Percentiles rank a stretch among this genome's conserved stretches.
These are phyloP conservation scores for Drosophila punjabiensis DNA, from an alignment of 1,140 invertebrate species.

Conservation along the genomic window DNA sequence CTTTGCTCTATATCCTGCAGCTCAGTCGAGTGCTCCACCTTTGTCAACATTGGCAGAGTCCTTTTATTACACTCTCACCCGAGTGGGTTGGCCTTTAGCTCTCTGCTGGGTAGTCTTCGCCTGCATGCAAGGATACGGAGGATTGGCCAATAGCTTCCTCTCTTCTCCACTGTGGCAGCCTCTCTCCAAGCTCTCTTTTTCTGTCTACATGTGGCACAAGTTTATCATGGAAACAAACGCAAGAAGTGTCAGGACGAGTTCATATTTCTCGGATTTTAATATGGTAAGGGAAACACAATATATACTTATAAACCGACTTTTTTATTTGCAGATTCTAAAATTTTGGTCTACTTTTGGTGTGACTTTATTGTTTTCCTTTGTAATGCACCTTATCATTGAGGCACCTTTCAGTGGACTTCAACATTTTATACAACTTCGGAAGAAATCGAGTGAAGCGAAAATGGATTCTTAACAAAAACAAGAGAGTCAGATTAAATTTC, in stretches of 20 bases:
- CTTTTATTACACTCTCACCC: conserved; percentile 76
- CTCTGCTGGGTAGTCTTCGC: conserved; percentile 87
- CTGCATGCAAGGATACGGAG: conserved; percentile 87
- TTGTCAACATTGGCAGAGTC: conserved; percentile 85
- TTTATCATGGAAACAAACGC: conserved; percentile 49
- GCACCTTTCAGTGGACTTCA: conserved; percentile 30
- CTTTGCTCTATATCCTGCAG: conserved; percentile 69
- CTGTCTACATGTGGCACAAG: conserved; percentile 86
- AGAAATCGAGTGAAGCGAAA: neutral
- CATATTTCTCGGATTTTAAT: conserved; percentile 36
- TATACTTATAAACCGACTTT: too few relatives aligned
- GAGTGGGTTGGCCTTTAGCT: conserved; percentile 87
- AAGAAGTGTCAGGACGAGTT: conserved; percentile 22
- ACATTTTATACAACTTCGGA: neutral
- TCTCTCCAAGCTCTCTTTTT: conserved; percentile 85
- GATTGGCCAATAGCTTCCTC: conserved; percentile 86
- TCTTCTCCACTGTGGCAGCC: conserved; percentile 86
- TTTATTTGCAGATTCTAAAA: conserved; percentile 13
- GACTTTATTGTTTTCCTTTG: conserved; percentile 25
- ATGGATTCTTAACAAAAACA: neutral
- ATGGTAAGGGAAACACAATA: too few relatives aligned
- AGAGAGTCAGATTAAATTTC: neutral
- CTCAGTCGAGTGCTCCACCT: conserved; percentile 51
- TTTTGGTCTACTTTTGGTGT: conserved; percentile 45
- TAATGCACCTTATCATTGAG: conserved; percentile 37